Base-by-base conservation (phyloP, 2,888 invertebrate species). In the Saturnia pavonia region DNA sequence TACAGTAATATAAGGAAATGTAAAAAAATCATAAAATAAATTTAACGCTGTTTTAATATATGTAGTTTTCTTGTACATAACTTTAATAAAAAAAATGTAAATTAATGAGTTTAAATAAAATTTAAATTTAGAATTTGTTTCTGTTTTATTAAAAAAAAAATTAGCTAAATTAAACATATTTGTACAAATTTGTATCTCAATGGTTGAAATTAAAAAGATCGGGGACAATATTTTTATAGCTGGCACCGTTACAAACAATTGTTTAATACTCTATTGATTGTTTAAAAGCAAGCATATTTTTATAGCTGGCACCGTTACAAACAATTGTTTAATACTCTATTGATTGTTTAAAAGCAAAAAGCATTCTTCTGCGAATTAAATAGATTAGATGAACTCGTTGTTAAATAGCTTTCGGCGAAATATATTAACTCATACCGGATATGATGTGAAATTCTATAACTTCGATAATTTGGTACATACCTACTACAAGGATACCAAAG, bases 361-460 rank as follows among this genome's bases (percentile, higher is more conserved):
- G 16, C 14, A 45, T 16, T 45, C 16, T 45, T 3, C 4, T 45
- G 45, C 16, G 16, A 92, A 93, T 92, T 92, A 90, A 89, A 88
- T 88, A 87, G 89, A 87, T 86, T 85, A 83, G 85, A 87, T 90
- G 86, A 86, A 82, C 85, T 82, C 82, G 85, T 85, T 88, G 86
- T 88, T 88, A 89, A 88, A 86, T 84, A 78, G 80, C 79, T 78
- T 76, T 79, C 80, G 82, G 83, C 83, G 83, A 82, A 83, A 83
- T 84, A 79, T 74, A 80, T 72, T 80, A 76, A 77, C 74, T 76
- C 74, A 75, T 34, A 34, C 75, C 72, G 73, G 69, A 72, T 75
- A 76, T 75, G 69, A 73, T 54, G 78, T 74, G 73, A 79, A 78
- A 78, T 78, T 75, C 57, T 54, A 69, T 69, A 12, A 43, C 43